Conservation (phyloP, 2,113 vertebrate genomes). For the Hippopotamus amphibius region DNA sequence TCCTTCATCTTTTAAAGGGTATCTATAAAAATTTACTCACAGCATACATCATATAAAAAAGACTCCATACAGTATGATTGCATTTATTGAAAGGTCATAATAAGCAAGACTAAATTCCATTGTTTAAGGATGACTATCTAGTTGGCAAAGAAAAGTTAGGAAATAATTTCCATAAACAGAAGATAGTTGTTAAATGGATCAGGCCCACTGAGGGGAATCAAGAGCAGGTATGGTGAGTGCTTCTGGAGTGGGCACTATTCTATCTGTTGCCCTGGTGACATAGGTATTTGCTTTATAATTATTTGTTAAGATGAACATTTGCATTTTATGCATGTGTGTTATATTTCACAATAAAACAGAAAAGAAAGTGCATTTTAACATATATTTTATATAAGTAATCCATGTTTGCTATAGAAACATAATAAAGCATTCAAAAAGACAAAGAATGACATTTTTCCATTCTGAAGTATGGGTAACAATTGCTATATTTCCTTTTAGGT, state of each 20-base stretch:
- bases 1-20: background rate
- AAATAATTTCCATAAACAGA: background rate
- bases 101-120: background rate
- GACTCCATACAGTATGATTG: background rate
- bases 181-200: background rate
- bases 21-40: background rate
- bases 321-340: background rate
- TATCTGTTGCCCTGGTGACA: background rate
- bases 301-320: background rate
- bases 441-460: background rate
- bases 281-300: background rate
- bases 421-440: background rate
- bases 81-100: background rate
- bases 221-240: background rate
- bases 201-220: background rate
- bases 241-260: background rate
- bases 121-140: background rate
- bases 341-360: background rate
- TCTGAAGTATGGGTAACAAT: background rate
- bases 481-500: background rate
- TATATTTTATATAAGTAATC: background rate
- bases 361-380: background rate
- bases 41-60: background rate
- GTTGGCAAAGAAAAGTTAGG: background rate
- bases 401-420: background rate